Percentiles rank a stretch among this genome's conserved stretches.
These are phyloP conservation scores for Stegodyphus mimosarum DNA, from an alignment of 1,140 invertebrate genomes.

Conservation along the genomic window DNA sequence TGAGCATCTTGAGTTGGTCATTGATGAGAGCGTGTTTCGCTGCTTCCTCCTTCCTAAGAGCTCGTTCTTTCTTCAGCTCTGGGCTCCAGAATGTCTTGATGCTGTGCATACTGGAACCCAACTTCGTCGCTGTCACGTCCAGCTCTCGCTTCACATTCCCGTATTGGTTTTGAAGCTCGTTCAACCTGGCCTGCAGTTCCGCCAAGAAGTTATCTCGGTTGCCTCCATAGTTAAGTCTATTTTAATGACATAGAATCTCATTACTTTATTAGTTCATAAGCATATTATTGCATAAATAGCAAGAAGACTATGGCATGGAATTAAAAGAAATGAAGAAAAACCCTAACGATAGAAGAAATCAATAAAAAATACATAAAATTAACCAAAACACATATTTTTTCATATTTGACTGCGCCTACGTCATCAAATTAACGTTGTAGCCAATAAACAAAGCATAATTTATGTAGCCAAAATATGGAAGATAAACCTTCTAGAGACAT, in stretches of 20 bases:
- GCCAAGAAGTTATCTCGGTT: conserved; percentile 73
- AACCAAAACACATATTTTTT: too few species aligned
- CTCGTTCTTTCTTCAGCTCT: conserved; percentile 97
- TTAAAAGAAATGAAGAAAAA: too few species aligned
- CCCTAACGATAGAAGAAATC: too few species aligned
- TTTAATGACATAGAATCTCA: neutral
- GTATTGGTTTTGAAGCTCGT: conserved; percentile 93
- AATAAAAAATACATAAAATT: too few species aligned
- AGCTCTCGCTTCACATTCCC: conserved; percentile 95
- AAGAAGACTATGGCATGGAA: neutral
- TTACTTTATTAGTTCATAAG: too few species aligned
- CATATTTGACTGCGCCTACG: too few species aligned
- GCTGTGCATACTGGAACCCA: conserved; percentile 98
- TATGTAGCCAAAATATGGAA: too few species aligned
- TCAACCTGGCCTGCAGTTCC: conserved; percentile 93
- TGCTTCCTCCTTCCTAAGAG: conserved; percentile 95
- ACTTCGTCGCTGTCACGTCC: conserved; percentile 96
- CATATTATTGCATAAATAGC: neutral
- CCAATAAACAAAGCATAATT: too few species aligned
- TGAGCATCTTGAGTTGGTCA: conserved; percentile 95
- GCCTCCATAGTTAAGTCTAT: conserved; percentile 36
- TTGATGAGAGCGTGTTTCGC: conserved; percentile 96
- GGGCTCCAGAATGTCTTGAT: conserved; percentile 99
- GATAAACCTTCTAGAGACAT: too few species aligned
- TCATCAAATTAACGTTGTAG: too few species aligned